phyloP scores from a whole-genome alignment of 1,140 invertebrate genomes.

The Drosophila lacteicornis region DNA sequence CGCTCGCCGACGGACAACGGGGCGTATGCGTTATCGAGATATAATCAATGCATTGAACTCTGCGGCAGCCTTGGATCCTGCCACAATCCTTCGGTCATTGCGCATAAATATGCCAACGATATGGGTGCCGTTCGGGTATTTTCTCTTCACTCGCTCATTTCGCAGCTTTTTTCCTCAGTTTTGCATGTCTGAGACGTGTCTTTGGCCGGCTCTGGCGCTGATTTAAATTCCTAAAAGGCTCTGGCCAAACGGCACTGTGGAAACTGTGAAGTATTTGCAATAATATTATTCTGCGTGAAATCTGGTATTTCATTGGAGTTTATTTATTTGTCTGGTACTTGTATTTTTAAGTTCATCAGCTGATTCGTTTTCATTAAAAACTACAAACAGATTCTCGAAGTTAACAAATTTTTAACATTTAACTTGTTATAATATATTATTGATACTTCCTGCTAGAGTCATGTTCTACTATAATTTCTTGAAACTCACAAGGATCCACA shows the following conservation, averaged over 20 bases:
- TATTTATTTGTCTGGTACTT: no score
- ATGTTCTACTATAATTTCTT: neutral
- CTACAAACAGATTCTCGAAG: neutral
- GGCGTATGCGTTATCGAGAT: constrained; percentile 52
- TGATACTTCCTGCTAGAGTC: neutral
- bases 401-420: no score
- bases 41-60: constrained; percentile 72
- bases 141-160: constrained; percentile 6
- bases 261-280: neutral
- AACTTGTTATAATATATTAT: no score
- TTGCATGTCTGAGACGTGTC: constrained; percentile 64
- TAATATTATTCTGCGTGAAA: neutral
- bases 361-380: neutral
- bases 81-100: constrained; percentile 21
- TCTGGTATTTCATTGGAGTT: neutral
- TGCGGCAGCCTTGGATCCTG: constrained; percentile 22
- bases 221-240: constrained; percentile 58
- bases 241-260: constrained; percentile 28
- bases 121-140: constrained; percentile 29
- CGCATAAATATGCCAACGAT: constrained; percentile 69
- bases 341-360: neutral
- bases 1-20: constrained; percentile 18
- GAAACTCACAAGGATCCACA: no score
- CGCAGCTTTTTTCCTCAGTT: constrained; percentile 21
- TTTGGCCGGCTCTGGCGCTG: constrained; percentile 19